Conservation (phyloP, 1,140 invertebrate species). For the Drosophila auraria region DNA sequence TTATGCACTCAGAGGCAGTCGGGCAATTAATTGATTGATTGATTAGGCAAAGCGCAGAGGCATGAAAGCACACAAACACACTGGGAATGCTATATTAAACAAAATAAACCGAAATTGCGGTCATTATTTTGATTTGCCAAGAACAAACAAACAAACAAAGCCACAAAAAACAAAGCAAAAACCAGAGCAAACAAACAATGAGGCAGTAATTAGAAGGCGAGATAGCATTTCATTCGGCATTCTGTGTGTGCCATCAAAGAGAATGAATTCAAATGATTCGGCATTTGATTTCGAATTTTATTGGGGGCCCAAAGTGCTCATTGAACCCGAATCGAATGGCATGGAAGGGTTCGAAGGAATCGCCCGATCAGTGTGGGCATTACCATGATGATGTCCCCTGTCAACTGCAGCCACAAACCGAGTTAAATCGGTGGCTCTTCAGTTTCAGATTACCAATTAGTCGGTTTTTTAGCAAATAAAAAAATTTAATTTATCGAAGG, state of each 20-base stretch:
- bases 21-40: constrained; percentile 60
- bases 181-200: constrained; percentile 33
- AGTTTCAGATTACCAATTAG: constrained; percentile 13
- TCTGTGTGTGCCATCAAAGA: constrained; percentile 35
- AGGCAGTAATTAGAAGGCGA: constrained; percentile 37
- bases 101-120: constrained; percentile 52
- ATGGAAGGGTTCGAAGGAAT: background rate
- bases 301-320: constrained; percentile 29
- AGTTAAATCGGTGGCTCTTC: constrained; percentile 42
- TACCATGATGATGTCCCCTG: constrained; percentile 12
- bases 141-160: constrained; percentile 31
- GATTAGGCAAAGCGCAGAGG: constrained; percentile 45
- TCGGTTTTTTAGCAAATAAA: background rate
- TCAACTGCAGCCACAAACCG: constrained; percentile 22
- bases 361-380: background rate
- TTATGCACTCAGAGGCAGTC: constrained; percentile 49
- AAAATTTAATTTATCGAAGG: background rate
- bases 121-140: constrained; percentile 62
- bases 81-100: constrained; percentile 18
- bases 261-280: constrained; percentile 39
- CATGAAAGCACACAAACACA: constrained; percentile 7
- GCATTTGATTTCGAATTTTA: constrained; percentile 47
- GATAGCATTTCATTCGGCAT: constrained; percentile 28
- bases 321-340: constrained; percentile 19
- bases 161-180: constrained; percentile 16